A percentile compares a stretch with the other conserved stretches of the same genome.
These are phyloP conservation scores for Andrena cerasifolii DNA, from an alignment of 1,140 invertebrate genomes.

Conservation along the genomic window DNA sequence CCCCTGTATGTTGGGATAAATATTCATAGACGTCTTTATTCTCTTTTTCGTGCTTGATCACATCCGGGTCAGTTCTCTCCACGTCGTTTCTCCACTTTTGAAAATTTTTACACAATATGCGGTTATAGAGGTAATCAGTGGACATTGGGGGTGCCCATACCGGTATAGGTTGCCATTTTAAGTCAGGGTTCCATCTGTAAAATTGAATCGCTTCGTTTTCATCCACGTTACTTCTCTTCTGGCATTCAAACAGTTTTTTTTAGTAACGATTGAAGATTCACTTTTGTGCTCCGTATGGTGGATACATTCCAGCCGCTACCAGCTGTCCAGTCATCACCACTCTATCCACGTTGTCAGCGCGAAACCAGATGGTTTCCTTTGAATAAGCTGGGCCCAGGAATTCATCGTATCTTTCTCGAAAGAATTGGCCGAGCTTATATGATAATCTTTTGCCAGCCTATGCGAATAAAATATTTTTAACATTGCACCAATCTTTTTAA, in stretches of 20 bases:
- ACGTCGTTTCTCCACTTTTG: not conserved
- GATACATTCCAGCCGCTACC: constrained; percentile 29
- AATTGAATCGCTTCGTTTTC: not conserved
- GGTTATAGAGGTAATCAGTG: not conserved
- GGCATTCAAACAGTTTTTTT: too few relatives aligned
- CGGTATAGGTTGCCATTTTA: constrained; percentile 44
- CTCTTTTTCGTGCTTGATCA: not conserved
- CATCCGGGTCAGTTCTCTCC: not conserved
- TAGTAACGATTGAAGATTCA: not conserved
- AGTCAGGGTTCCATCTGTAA: constrained; percentile 17
- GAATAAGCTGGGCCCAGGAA: constrained; percentile 10
- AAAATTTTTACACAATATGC: not conserved
- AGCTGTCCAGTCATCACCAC: constrained; percentile 20
- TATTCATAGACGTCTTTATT: constrained; percentile 4
- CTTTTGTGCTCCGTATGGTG: constrained; percentile 5
- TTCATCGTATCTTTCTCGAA: constrained; percentile 4
- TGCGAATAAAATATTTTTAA: too few relatives aligned
- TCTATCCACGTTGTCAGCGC: constrained; percentile 3
- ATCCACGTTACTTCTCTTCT: too few relatives aligned
- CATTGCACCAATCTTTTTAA: not conserved
- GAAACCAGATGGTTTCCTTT: constrained; percentile 2
- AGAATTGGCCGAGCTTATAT: constrained; percentile 23
- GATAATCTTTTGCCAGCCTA: constrained; percentile 11
- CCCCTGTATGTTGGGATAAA: constrained; percentile 5
- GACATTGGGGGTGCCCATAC: not conserved